Evolutionary conservation across 2,797 vertebrate genomes (phyloP).

Genomic region (Acrossocheilus wenchowensis): DNA sequence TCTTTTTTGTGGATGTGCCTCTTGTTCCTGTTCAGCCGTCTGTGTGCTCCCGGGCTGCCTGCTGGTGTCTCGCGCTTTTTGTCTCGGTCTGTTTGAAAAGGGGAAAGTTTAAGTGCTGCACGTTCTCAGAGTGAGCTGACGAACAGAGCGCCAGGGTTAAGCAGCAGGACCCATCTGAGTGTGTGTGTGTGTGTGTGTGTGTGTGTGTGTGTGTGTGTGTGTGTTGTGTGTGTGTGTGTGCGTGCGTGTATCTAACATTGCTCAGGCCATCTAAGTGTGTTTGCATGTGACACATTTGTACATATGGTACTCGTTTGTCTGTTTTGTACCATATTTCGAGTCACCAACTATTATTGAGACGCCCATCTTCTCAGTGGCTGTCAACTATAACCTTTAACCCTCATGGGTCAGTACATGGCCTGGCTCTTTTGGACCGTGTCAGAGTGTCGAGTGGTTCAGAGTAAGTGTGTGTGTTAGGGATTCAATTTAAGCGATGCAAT

Average conservation of each 20-base stretch:
- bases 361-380: conserved; percentile 60
- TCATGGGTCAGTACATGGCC: conserved; percentile 65
- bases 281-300: conserved; percentile 30
- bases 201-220: conserved; percentile 60
- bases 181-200: conserved; percentile 59
- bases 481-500: conserved; percentile 75
- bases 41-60: conserved; percentile 74
- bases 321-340: background rate
- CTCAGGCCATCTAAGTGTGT: background rate
- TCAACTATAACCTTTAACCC: conserved; percentile 71
- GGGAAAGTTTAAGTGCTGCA: conserved; percentile 84
- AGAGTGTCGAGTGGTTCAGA: conserved; percentile 78
- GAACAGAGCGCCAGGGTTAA: conserved; percentile 73
- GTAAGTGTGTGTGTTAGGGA: conserved; percentile 59
- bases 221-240: conserved; percentile 57
- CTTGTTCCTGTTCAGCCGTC: conserved; percentile 77
- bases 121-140: conserved; percentile 71
- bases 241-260: conserved; percentile 37
- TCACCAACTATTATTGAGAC: conserved; percentile 22
- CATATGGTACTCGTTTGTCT: background rate
- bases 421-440: conserved; percentile 74
- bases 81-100: conserved; percentile 79
- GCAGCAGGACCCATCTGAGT: conserved; percentile 60
- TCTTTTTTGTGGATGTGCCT: conserved; percentile 66
- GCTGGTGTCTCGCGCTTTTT: conserved; percentile 79